These are phyloP conservation scores for Calonectris borealis DNA, from an alignment of 2,113 vertebrate species.

Conservation along the genomic window DNA sequence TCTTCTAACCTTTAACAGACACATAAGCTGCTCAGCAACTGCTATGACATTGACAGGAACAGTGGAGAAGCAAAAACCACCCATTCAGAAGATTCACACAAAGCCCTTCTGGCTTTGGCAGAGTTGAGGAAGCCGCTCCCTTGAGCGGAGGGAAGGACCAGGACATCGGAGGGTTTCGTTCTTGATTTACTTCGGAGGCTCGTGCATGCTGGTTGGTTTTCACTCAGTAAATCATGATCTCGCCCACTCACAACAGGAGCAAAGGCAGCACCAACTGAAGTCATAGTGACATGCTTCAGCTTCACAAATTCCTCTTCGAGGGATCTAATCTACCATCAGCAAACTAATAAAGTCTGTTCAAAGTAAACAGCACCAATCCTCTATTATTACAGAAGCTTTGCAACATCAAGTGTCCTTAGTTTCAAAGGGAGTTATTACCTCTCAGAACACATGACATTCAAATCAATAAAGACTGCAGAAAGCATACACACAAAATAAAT, in stretches of 20 bases:
- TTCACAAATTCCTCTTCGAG: neutral
- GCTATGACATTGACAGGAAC: neutral
- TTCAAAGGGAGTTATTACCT: neutral
- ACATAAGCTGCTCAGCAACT: neutral
- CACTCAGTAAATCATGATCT: neutral
- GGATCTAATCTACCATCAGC: neutral
- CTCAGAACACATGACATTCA: neutral
- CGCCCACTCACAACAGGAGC: neutral
- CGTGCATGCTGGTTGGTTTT: neutral
- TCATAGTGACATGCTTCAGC: neutral
- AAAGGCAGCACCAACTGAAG: neutral
- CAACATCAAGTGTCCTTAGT: neutral
- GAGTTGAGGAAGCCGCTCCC: neutral
- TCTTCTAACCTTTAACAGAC: neutral
- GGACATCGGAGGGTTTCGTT: fast-evolving
- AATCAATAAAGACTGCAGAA: neutral
- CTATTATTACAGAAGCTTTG: neutral
- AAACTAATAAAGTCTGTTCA: neutral
- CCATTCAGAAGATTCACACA: neutral
- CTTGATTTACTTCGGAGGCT: neutral
- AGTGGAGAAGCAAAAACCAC: fast-evolving
- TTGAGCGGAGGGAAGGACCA: neutral
- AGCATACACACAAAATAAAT: neutral
- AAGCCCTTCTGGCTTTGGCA: neutral
- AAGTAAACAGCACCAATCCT: neutral